Evolutionary conservation across 2,888 invertebrate genomes (phyloP).

Genomic region (Nomada flava): DNA sequence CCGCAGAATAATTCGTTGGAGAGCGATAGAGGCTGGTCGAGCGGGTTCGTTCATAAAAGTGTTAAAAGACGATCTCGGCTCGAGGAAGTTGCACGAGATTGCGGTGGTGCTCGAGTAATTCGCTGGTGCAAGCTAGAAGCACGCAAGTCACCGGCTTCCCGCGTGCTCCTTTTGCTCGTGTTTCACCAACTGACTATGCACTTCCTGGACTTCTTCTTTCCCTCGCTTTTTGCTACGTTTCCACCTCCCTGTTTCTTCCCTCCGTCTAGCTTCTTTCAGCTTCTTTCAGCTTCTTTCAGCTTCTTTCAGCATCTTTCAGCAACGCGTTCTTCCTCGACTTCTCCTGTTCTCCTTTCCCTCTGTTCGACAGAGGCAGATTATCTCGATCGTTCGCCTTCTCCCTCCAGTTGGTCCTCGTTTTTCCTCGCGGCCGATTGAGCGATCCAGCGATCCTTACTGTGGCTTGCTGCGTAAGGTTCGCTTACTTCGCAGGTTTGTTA

Average conservation of each 20-base stretch:
- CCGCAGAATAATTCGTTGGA: constrained; percentile 28
- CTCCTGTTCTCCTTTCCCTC: not conserved
- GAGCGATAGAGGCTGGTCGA: constrained; percentile 17
- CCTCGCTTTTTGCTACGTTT: constrained; percentile 49
- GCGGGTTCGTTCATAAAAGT: constrained; percentile 29
- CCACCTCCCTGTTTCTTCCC: constrained; percentile 16
- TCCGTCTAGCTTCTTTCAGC: not conserved
- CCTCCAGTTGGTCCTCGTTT: constrained; percentile 8
- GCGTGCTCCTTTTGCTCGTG: constrained; percentile 56
- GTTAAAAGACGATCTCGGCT: constrained; percentile 30
- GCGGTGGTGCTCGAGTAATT: constrained; percentile 41
- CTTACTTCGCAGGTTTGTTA: constrained; percentile 18
- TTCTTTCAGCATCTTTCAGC: not conserved
- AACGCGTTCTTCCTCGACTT: not conserved
- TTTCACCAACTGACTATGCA: constrained; percentile 45
- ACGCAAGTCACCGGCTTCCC: constrained; percentile 65
- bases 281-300: constrained; percentile 2
- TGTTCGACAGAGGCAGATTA: not conserved
- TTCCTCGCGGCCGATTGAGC: constrained; percentile 40
- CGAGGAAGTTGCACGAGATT: constrained; percentile 48
- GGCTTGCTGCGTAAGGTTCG: constrained; percentile 32
- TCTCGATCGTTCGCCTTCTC: constrained; percentile 16
- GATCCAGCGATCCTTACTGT: constrained; percentile 25
- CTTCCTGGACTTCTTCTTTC: constrained; percentile 73
- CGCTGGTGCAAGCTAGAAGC: constrained; percentile 59